A percentile compares a stretch with the other conserved stretches of the same genome.
Conservation (phyloP, 1,140 invertebrate genomes). For the Papilio glaucus region DNA sequence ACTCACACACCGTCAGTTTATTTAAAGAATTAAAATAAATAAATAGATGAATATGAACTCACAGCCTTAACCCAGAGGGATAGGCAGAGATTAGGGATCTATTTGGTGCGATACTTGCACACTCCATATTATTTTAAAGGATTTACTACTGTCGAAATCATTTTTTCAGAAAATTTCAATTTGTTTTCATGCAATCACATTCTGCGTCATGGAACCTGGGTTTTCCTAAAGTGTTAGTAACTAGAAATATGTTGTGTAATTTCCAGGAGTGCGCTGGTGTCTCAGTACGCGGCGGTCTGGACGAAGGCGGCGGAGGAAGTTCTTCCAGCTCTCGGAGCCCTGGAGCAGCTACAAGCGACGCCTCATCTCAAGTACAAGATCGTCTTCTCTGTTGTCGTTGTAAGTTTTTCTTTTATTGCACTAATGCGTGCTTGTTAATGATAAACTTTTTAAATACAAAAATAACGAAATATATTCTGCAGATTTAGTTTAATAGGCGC, state of each 20-base stretch:
- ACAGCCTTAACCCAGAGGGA: too few relatives aligned
- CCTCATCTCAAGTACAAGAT: conserved; percentile 96
- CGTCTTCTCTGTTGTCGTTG: conserved; percentile 96
- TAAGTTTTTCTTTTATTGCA: conserved; percentile 87
- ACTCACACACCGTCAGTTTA: too few relatives aligned
- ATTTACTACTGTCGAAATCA: too few relatives aligned
- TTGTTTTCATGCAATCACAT: too few relatives aligned
- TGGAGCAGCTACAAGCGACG: conserved; percentile 90
- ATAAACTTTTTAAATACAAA: background rate
- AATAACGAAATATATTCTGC: background rate
- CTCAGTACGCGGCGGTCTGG: conserved; percentile 93
- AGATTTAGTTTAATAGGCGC: background rate
- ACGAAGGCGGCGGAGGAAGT: conserved; percentile 92
- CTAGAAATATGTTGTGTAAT: background rate
- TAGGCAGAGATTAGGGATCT: too few relatives aligned
- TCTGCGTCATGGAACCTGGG: too few relatives aligned
- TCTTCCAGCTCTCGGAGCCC: conserved; percentile 91
- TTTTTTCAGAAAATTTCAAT: too few relatives aligned
- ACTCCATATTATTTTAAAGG: too few relatives aligned
- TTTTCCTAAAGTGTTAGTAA: background rate
- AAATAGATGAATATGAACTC: too few relatives aligned
- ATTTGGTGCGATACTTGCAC: too few relatives aligned
- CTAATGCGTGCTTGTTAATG: too few relatives aligned
- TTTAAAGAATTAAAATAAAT: too few relatives aligned
- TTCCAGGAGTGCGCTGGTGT: conserved; percentile 87